phyloP scores from a whole-genome alignment of 2,888 invertebrate species.

The Melanostoma scalare region DNA sequence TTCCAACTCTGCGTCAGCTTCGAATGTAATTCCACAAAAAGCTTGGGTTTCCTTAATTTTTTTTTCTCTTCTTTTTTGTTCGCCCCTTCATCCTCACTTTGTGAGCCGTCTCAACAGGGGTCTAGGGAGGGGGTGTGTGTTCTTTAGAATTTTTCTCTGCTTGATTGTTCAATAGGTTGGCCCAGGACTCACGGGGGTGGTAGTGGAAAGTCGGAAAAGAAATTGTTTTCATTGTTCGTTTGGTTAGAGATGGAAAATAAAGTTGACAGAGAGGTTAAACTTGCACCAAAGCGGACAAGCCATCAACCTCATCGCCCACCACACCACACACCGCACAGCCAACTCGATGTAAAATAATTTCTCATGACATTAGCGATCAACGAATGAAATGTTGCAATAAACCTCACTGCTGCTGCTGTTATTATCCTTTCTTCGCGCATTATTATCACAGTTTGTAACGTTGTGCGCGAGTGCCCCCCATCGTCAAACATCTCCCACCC shows the following conservation, averaged over 20 bases:
- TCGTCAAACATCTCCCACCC: background rate
- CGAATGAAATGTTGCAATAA: conserved; percentile 66
- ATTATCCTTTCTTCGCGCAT: conserved; percentile 58
- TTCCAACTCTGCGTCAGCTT: conserved; percentile 67
- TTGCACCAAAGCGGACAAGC: conserved; percentile 46
- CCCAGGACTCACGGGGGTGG: background rate
- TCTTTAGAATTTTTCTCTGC: conserved; percentile 63
- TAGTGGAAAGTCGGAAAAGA: conserved; percentile 13
- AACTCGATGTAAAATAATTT: conserved; percentile 52
- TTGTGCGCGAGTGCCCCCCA: background rate
- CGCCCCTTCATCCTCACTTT: conserved; percentile 1
- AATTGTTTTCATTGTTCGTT: conserved; percentile 68
- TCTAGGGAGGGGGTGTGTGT: conserved; percentile 18
- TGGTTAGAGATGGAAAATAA: conserved; percentile 60
- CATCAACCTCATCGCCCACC: conserved; percentile 11
- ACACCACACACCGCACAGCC: background rate
- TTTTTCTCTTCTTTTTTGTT: conserved; percentile 8
- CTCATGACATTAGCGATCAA: conserved; percentile 71
- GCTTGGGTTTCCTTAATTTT: conserved; percentile 52
- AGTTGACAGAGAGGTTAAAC: conserved; percentile 71
- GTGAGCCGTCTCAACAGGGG: conserved; percentile 6
- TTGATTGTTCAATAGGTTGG: conserved; percentile 59
- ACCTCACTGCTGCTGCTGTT: conserved; percentile 37
- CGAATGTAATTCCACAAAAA: conserved; percentile 71
- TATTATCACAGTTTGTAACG: conserved; percentile 23